These are phyloP conservation scores for Lontra canadensis DNA, from an alignment of 2,113 vertebrate genomes.

Conservation along the genomic window DNA sequence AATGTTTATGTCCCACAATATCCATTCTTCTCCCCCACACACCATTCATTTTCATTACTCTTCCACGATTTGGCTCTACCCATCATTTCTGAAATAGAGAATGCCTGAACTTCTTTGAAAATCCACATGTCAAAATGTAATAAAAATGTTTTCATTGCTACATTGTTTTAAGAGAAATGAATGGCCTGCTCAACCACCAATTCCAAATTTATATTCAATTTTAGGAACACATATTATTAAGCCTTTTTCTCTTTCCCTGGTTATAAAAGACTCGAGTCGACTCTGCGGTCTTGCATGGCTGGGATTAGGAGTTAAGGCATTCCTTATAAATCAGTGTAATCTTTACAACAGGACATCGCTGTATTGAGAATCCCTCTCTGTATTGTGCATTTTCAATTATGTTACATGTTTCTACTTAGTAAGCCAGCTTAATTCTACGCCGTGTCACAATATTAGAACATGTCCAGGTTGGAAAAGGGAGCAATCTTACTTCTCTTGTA, in stretches of 20 bases:
- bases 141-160: slow-evolving; percentile 73
- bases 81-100: slow-evolving; percentile 72
- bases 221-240: slow-evolving; percentile 82
- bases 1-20: slow-evolving; percentile 73
- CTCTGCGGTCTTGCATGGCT: slow-evolving; percentile 73
- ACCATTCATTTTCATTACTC: slow-evolving; percentile 76
- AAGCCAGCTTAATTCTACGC: slow-evolving; percentile 89
- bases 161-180: slow-evolving; percentile 75
- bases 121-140: slow-evolving; percentile 78
- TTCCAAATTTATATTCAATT: slow-evolving; percentile 79
- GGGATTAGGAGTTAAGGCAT: slow-evolving; percentile 87
- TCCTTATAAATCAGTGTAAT: slow-evolving; percentile 88
- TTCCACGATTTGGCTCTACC: slow-evolving; percentile 60
- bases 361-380: slow-evolving; percentile 82
- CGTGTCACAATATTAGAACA: slow-evolving; percentile 88
- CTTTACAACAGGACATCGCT: slow-evolving; percentile 82
- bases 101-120: slow-evolving; percentile 70
- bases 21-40: slow-evolving; percentile 63
- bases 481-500: slow-evolving; percentile 88
- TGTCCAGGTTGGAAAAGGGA: slow-evolving; percentile 86
- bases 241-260: slow-evolving; percentile 75
- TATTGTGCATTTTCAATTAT: slow-evolving; percentile 88
- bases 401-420: slow-evolving; percentile 89
- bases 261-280: slow-evolving; percentile 80
- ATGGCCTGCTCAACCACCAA: slow-evolving; percentile 58